Base-by-base conservation (phyloP, 1,140 invertebrate genomes). In the Sycophaga agraensis region DNA sequence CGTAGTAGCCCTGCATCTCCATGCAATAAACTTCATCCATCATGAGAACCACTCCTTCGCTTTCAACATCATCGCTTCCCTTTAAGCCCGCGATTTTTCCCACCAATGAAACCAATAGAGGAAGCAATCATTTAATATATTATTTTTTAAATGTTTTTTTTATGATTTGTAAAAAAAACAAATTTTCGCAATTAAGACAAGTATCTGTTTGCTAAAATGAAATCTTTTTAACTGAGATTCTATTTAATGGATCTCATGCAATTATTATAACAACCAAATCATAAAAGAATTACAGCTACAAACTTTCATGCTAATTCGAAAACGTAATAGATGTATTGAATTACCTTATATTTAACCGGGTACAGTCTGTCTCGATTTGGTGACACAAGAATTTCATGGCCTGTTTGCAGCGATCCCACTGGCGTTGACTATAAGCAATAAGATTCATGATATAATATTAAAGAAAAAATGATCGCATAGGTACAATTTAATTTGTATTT, bases 281-380 rank as follows among this genome's bases (percentile, higher is more conserved):
- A 54, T 14, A 43, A 57, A 51, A 53, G 28, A 45, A 22, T 50
- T 28, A 43, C 19, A 37, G 45, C 53, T 63, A 63, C 54, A 63
- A 45, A 51, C 35, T 63, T 50, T 22, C 60, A 63, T 63, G 60
- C 60, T 56, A 19, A 19, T 9, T 39, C n/a, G 7, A 49, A 54
- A 11, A 31, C 16, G 19, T 46, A 17, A 22, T 6, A 12, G 24
- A 45, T 45, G 5, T 31, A 3, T 54, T 21, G n/a, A 70, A 70
- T 72, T 87, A 91, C 91, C 90, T 93, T 93, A 75, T 89, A 87
- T 76, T 87, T 86, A 68, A 87, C 81, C 72, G 88, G 86, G 83
- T 91, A 89, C n/a, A n/a, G n/a, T 76, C 90, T 84, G 82, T 93
- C 92, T 74, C 91, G 86, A 82, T 92, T 93, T 60, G 92, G 92